A percentile compares a stretch with the other conserved stretches of the same genome.
Conservation (phyloP, 30 jellyfish, hydroid and myxozoan genomes). For the Hydra vulgaris region DNA sequence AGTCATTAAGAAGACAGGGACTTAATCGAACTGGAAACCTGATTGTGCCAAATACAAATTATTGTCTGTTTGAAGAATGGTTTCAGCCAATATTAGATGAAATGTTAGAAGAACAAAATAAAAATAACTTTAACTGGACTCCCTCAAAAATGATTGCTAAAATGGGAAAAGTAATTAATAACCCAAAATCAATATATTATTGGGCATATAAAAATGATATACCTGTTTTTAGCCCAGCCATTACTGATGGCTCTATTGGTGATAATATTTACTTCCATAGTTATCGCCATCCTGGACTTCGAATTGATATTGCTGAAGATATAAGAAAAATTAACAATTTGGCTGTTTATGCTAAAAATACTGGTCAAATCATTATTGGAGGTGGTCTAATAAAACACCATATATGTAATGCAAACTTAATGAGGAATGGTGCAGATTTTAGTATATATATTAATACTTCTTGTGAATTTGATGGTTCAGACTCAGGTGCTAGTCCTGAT, state of each 20-base stretch:
- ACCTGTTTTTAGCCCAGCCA: slow-evolving; percentile 98
- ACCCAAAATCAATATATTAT: slow-evolving; percentile 78
- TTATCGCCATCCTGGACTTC: slow-evolving; percentile 76
- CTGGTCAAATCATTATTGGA: slow-evolving; percentile 95
- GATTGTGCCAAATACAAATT: slow-evolving; percentile 80
- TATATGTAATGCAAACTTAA: slow-evolving; percentile 92
- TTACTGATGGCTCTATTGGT: slow-evolving; percentile 99
- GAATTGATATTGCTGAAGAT: slow-evolving; percentile 85
- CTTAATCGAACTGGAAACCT: slow-evolving; percentile 94
- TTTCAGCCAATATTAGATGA: slow-evolving; percentile 54
- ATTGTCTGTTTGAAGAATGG: slow-evolving; percentile 94
- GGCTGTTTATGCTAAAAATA: slow-evolving; percentile 66
- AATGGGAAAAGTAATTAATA: slow-evolving; percentile 70
- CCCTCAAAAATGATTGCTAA: slow-evolving; percentile 42
- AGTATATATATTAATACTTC: slow-evolving; percentile 95
- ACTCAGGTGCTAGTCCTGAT: slow-evolving; percentile 98
- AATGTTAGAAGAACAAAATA: slow-evolving; percentile 80
- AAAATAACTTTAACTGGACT: slow-evolving; percentile 36
- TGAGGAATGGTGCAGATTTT: slow-evolving; percentile 99
- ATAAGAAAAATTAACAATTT: slow-evolving; percentile 54
- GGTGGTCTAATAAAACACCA: slow-evolving; percentile 98
- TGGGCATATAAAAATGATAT: slow-evolving; percentile 94
- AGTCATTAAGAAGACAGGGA: slow-evolving; percentile 55
- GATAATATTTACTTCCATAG: slow-evolving; percentile 78
- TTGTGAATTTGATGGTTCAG: slow-evolving; percentile 94